Percentiles rank a stretch among this genome's conserved stretches.
Conservation (phyloP, 2,888 invertebrate genomes). For the Torymus aiolomorphi region DNA sequence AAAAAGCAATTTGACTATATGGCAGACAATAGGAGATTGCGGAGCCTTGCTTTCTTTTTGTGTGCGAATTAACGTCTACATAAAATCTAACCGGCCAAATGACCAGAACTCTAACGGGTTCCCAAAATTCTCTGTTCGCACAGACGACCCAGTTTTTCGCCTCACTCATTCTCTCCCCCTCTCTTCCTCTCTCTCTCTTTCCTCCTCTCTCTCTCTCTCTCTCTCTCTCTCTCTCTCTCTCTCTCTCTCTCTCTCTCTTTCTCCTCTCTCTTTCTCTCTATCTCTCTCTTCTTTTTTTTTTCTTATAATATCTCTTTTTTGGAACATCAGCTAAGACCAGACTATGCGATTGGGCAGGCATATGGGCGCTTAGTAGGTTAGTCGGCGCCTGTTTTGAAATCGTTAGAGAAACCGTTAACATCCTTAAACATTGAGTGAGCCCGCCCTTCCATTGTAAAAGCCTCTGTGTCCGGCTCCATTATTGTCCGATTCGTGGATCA, state of each 20-base stretch:
- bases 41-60: background rate
- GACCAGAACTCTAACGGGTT: conserved; percentile 52
- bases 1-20: background rate
- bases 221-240: too few species aligned
- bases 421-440: conserved; percentile 60
- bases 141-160: conserved; percentile 44
- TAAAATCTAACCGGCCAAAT: conserved; percentile 42
- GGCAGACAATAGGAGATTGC: background rate
- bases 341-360: conserved; percentile 56
- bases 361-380: conserved; percentile 70
- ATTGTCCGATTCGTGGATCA: conserved; percentile 61
- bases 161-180: conserved; percentile 21
- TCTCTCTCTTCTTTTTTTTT: conserved; percentile 14
- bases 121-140: conserved; percentile 50
- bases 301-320: conserved; percentile 55
- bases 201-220: conserved; percentile 48
- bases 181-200: conserved; percentile 28
- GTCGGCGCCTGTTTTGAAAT: conserved; percentile 64
- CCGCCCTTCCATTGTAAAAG: conserved; percentile 65
- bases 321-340: conserved; percentile 57
- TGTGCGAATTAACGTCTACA: conserved; percentile 8
- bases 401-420: conserved; percentile 68
- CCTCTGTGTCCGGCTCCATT: conserved; percentile 60
- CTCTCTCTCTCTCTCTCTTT: conserved; percentile 23
- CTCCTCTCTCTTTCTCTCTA: conserved; percentile 28